These are phyloP conservation scores for Bettongia penicillata DNA, from an alignment of 2,113 vertebrate genomes.

Conservation along the genomic window DNA sequence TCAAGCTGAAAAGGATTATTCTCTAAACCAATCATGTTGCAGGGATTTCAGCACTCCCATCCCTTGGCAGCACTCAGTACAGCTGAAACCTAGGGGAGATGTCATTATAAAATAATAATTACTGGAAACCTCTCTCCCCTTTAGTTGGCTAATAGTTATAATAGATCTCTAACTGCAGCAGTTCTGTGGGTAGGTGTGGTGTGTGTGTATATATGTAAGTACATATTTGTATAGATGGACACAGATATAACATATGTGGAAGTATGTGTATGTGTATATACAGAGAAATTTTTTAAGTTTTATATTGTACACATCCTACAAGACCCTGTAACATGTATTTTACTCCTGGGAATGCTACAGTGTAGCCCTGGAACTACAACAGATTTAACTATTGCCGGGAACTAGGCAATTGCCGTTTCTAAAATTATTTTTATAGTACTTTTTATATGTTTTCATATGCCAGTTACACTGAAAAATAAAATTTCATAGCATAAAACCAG, in stretches of 20 bases:
- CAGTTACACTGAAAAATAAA: neutral
- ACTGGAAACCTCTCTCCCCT: conserved; percentile 21
- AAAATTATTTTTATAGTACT: neutral
- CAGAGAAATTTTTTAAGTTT: neutral
- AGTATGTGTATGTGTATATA: neutral
- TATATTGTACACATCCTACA: neutral
- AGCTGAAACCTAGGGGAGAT: neutral
- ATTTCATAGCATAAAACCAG: neutral
- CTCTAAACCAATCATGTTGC: neutral
- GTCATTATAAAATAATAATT: neutral
- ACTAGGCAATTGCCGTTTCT: neutral
- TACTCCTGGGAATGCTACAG: neutral
- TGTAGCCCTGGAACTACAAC: neutral
- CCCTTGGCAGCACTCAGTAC: neutral
- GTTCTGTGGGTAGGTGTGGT: neutral
- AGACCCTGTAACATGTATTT: neutral
- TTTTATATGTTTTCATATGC: neutral
- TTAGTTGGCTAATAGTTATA: neutral
- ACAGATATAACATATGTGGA: neutral
- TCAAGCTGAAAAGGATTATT: conserved; percentile 7
- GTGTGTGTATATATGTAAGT: neutral
- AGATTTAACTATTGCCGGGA: neutral
- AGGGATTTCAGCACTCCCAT: neutral
- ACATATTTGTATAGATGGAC: too few species aligned
- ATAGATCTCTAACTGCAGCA: conserved; percentile 29